phyloP scores from a whole-genome alignment of 1,140 invertebrate genomes.

The Meloidogyne floridensis region DNA sequence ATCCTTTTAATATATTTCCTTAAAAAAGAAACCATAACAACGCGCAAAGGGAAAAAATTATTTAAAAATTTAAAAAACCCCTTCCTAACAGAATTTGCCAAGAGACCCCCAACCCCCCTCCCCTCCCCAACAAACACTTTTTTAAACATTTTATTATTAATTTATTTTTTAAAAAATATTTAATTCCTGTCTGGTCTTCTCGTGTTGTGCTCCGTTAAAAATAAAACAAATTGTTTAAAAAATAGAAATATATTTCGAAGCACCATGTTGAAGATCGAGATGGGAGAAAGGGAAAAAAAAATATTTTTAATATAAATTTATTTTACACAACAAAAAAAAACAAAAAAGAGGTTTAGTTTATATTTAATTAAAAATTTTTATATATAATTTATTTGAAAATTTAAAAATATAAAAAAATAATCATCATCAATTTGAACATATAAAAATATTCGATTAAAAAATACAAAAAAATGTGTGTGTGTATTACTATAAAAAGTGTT shows the following conservation, averaged over 20 bases:
- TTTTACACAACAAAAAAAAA: not conserved
- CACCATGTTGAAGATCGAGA: conserved; percentile 2
- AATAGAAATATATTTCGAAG: conserved; percentile 1
- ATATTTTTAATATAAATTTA: not conserved
- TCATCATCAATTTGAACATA: not conserved
- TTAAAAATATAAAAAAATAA: too few species aligned
- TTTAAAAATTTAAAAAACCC: too few species aligned
- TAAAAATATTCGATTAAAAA: not conserved
- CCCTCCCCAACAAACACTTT: too few species aligned
- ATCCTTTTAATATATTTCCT: too few species aligned
- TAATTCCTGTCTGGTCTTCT: not conserved
- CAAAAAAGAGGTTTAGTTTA: too few species aligned
- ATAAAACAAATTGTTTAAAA: not conserved
- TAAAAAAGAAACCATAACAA: too few species aligned
- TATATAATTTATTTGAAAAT: too few species aligned
- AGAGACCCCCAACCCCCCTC: too few species aligned
- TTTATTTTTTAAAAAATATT: not conserved
- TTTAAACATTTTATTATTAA: not conserved
- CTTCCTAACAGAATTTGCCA: too few species aligned
- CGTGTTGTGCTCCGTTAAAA: conserved; percentile 8
- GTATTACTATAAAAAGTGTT: not conserved
- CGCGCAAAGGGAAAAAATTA: too few species aligned
- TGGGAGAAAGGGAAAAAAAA: not conserved
- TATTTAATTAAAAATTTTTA: too few species aligned
- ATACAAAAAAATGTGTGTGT: not conserved